Conservation (phyloP, 1,140 invertebrate genomes). For the Pararge aegeria region DNA sequence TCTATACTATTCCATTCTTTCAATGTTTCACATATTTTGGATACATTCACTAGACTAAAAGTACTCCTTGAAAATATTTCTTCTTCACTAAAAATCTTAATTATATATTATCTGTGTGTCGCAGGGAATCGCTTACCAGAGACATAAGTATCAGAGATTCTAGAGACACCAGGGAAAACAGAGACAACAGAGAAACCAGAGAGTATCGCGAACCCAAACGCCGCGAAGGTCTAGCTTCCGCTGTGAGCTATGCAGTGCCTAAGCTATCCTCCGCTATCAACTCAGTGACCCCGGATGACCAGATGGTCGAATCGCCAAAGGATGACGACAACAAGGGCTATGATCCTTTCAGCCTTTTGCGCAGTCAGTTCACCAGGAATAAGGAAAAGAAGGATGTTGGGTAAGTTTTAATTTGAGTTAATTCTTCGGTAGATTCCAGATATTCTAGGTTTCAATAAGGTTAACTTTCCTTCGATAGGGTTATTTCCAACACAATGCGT, state of each 20-base stretch:
- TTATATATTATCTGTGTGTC: not conserved
- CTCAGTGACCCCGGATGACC: constrained; percentile 11
- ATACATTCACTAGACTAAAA: too few relatives aligned
- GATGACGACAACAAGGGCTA: constrained; percentile 28
- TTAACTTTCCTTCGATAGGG: too few relatives aligned
- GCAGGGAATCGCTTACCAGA: constrained; percentile 1
- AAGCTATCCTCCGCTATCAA: constrained; percentile 37
- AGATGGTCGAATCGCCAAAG: not conserved
- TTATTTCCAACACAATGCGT: too few relatives aligned
- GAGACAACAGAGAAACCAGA: not conserved
- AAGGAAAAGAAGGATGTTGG: constrained; percentile 28
- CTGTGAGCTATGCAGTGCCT: constrained; percentile 35
- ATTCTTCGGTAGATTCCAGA: not conserved
- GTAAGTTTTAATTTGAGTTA: not conserved
- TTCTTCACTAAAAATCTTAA: too few relatives aligned
- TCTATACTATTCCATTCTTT: too few relatives aligned
- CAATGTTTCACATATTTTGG: too few relatives aligned
- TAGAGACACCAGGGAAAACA: constrained; percentile 20
- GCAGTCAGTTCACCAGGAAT: constrained; percentile 56
- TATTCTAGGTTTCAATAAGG: not conserved
- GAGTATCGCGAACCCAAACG: constrained; percentile 34
- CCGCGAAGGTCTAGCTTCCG: constrained; percentile 42
- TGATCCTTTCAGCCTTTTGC: constrained; percentile 55
- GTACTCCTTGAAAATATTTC: too few relatives aligned
- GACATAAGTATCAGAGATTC: not conserved